phyloP scores from a whole-genome alignment of 2,888 invertebrate species.

The Eudasyphora cyanicolor region DNA sequence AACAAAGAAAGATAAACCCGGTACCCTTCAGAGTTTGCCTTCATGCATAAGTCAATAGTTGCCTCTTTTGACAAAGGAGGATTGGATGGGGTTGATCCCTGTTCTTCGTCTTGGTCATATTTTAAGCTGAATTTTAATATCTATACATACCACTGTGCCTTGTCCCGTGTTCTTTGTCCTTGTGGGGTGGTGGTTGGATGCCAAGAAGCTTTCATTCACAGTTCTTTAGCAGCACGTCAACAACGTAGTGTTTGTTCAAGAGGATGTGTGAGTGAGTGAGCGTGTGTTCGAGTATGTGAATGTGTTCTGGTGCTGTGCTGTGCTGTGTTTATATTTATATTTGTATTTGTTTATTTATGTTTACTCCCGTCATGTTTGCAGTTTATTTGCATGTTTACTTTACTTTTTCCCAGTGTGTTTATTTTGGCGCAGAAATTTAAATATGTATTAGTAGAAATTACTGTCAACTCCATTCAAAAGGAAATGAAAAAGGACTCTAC shows the following conservation, averaged over 20 bases:
- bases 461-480: constrained; percentile 15
- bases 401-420: constrained; percentile 23
- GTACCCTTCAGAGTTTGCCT: not conserved
- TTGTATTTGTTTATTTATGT: constrained; percentile 40
- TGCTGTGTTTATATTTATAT: not conserved
- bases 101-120: not conserved
- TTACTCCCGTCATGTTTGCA: constrained; percentile 39
- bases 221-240: too few species aligned
- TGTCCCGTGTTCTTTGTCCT: not conserved
- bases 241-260: not conserved
- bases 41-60: not conserved
- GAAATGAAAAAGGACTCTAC: not conserved
- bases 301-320: too few species aligned
- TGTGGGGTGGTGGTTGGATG: not conserved
- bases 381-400: constrained; percentile 38
- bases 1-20: not conserved
- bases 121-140: not conserved
- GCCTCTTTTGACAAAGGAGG: not conserved
- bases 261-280: not conserved
- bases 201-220: not conserved
- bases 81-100: not conserved
- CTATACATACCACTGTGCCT: constrained; percentile 13
- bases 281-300: not conserved
- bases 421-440: constrained; percentile 43
- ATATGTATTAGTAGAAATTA: constrained; percentile 40